Conservation (phyloP, 2,888 invertebrate species). For the Apotomis turbidana region DNA sequence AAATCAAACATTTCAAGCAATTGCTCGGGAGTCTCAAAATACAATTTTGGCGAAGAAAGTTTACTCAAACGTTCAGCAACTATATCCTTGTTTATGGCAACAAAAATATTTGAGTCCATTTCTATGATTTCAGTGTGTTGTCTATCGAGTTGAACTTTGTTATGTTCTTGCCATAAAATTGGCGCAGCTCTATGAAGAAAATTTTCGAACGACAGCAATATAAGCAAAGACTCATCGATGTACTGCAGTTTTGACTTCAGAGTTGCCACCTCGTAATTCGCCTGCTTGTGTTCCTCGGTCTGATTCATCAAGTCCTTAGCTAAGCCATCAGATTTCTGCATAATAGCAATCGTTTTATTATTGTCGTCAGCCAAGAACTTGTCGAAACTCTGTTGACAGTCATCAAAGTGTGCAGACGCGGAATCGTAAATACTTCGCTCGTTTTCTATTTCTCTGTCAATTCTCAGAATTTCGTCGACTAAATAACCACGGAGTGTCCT, state of each 20-base stretch:
- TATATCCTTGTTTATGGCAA: constrained; percentile 57
- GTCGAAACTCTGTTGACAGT: constrained; percentile 75
- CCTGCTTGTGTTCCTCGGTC: constrained; percentile 72
- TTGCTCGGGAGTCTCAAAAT: constrained; percentile 71
- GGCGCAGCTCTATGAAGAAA: constrained; percentile 74
- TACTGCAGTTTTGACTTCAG: constrained; percentile 76
- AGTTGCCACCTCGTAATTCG: constrained; percentile 70
- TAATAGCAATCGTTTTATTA: constrained; percentile 75
- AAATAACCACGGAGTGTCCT: constrained; percentile 69
- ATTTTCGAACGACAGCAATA: constrained; percentile 73
- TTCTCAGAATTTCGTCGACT: constrained; percentile 73
- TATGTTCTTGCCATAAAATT: constrained; percentile 70
- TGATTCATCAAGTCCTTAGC: constrained; percentile 68
- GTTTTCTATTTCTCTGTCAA: constrained; percentile 70
- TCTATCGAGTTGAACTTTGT: constrained; percentile 59
- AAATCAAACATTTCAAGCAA: constrained; percentile 64
- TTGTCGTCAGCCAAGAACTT: constrained; percentile 77
- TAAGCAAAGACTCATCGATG: constrained; percentile 71
- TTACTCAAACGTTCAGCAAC: constrained; percentile 58
- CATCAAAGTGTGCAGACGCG: constrained; percentile 70
- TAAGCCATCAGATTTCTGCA: constrained; percentile 73
- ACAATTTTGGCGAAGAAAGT: constrained; percentile 66
- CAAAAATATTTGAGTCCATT: constrained; percentile 66
- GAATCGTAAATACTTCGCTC: constrained; percentile 68
- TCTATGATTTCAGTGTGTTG: constrained; percentile 63